phyloP scores from a whole-genome alignment of 2,113 vertebrate genomes.

The Meleagris gallopavo region DNA sequence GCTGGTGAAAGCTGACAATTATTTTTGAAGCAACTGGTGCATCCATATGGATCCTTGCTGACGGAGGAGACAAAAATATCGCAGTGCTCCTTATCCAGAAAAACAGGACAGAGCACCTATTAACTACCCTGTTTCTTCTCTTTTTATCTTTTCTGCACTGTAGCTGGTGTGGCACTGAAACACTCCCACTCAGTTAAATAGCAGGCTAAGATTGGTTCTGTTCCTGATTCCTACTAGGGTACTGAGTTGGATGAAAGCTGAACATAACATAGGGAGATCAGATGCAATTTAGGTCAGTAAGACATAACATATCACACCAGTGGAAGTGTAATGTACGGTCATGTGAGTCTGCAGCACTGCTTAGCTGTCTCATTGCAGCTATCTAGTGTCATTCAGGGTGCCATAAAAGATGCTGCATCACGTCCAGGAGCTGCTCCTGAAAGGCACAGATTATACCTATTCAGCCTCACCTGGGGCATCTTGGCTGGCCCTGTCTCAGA shows the following conservation, averaged over 20 bases:
- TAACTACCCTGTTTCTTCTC: constrained; percentile 3
- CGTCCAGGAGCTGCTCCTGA: neutral
- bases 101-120: neutral
- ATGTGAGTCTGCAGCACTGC: neutral
- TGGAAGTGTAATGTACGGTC: neutral
- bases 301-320: accelerated
- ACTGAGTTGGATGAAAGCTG: neutral
- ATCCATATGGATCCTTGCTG: constrained; percentile 60
- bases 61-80: constrained; percentile 46
- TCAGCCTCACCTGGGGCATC: neutral
- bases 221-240: neutral
- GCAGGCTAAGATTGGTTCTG: neutral
- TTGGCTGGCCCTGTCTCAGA: no score
- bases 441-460: neutral
- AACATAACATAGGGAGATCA: neutral
- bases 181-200: neutral
- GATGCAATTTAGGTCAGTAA: neutral
- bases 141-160: neutral
- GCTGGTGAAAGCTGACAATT: constrained; percentile 67
- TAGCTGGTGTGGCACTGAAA: neutral
- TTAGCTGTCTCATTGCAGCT: neutral
- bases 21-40: constrained; percentile 64
- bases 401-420: neutral
- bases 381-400: neutral
- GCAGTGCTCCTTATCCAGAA: neutral